These are phyloP conservation scores for Cydia fagiglandana DNA, from an alignment of 1,140 invertebrate species.

Conservation along the genomic window DNA sequence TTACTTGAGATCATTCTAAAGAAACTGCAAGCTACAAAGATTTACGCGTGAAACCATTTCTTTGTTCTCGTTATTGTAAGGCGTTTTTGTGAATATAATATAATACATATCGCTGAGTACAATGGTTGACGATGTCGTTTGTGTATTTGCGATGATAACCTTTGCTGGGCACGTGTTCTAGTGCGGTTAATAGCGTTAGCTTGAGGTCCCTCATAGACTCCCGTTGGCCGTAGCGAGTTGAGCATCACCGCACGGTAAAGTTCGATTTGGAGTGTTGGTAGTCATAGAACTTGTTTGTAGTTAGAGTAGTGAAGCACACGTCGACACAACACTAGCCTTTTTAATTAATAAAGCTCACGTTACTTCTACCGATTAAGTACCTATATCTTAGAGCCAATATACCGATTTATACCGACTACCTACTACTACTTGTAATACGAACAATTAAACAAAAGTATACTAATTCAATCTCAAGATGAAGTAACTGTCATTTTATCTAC, in stretches of 20 bases:
- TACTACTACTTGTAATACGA: not conserved
- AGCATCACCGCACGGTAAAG: conserved; percentile 72
- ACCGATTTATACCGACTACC: not conserved
- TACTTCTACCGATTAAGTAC: not conserved
- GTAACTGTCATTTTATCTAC: not conserved
- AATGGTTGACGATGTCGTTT: conserved; percentile 39
- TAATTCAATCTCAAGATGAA: not conserved
- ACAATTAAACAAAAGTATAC: not conserved
- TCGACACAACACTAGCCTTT: not conserved
- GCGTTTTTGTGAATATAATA: conserved; percentile 24
- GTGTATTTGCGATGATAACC: conserved; percentile 56
- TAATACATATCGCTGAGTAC: conserved; percentile 30
- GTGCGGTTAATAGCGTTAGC: conserved; percentile 64
- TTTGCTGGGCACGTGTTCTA: conserved; percentile 66
- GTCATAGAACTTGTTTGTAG: conserved; percentile 47
- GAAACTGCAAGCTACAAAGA: conserved; percentile 42
- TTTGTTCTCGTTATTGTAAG: conserved; percentile 41
- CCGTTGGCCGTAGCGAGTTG: conserved; percentile 66
- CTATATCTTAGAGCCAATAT: not conserved
- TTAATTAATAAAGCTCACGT: not conserved
- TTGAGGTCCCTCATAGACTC: conserved; percentile 61
- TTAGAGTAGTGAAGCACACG: conserved; percentile 37
- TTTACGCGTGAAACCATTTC: conserved; percentile 34
- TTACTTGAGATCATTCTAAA: conserved; percentile 42
- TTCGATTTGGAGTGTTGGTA: conserved; percentile 54